These are phyloP conservation scores for Dasyprocta punctata DNA, from an alignment of 2,113 vertebrate genomes.

Conservation along the genomic window DNA sequence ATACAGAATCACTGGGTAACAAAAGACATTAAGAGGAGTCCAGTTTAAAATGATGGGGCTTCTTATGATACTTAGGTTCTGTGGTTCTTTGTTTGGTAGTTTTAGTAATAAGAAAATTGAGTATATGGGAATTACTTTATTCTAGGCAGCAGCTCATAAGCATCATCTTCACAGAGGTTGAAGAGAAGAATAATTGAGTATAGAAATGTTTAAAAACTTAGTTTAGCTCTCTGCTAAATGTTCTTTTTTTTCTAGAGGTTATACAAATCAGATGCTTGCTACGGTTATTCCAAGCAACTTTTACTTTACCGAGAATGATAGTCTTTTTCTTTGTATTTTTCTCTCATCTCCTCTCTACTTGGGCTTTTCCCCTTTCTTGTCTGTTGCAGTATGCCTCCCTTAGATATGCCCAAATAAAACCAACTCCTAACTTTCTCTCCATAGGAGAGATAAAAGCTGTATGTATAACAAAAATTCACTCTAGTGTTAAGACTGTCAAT, in stretches of 20 bases:
- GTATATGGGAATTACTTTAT: neutral
- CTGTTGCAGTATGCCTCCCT: neutral
- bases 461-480: neutral
- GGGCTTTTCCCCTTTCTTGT: neutral
- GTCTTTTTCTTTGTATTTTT: neutral
- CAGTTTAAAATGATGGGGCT: neutral
- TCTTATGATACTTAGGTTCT: conserved; percentile 3
- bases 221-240: conserved; percentile 1
- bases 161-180: conserved; percentile 4
- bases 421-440: neutral
- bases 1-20: neutral
- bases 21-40: neutral
- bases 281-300: neutral
- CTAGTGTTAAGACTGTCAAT: neutral
- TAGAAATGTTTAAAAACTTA: neutral
- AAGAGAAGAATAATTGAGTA: conserved; percentile 1
- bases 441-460: neutral
- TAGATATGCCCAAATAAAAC: neutral
- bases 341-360: neutral
- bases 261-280: neutral
- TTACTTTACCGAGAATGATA: neutral
- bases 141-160: neutral
- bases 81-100: conserved; percentile 34
- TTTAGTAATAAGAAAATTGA: conserved; percentile 3
- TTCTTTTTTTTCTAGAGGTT: conserved; percentile 2